Percentiles rank a stretch among this genome's conserved stretches.
Conservation (phyloP, 2,113 vertebrate genomes). For the Python bivittatus region DNA sequence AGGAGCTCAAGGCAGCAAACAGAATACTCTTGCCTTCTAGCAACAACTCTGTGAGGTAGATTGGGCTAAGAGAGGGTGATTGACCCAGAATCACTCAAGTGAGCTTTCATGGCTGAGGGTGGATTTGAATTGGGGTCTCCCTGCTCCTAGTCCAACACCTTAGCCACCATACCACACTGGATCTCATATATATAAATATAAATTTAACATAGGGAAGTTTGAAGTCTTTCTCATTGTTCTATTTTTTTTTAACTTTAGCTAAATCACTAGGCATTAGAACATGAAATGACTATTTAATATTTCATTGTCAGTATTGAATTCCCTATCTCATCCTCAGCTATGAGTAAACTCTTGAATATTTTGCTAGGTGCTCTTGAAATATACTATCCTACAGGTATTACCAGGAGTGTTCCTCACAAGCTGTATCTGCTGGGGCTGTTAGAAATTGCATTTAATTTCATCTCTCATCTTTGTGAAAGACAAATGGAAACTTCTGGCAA, state of each 20-base stretch:
- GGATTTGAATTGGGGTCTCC: background rate
- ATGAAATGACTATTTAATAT: background rate
- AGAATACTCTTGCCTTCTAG: background rate
- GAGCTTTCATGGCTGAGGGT: background rate
- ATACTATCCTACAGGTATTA: background rate
- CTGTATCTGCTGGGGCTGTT: background rate
- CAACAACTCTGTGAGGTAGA: background rate
- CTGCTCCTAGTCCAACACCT: background rate
- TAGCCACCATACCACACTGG: background rate
- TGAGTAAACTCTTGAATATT: background rate
- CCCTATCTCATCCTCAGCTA: background rate
- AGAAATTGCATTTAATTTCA: background rate
- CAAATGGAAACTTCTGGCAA: background rate
- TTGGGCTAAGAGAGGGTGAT: background rate
- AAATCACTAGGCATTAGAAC: background rate
- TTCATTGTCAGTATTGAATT: background rate
- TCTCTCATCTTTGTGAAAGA: background rate
- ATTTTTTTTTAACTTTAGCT: background rate
- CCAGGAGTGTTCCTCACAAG: background rate
- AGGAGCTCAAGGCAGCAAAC: background rate
- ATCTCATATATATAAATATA: background rate
- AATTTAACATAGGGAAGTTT: background rate
- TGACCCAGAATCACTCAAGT: background rate
- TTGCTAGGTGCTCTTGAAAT: background rate
- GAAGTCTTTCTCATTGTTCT: background rate